A percentile compares a stretch with the other conserved stretches of the same genome.
Evolutionary conservation across 2,797 vertebrate genomes (phyloP).

Genomic region (Girardinus metallicus): DNA sequence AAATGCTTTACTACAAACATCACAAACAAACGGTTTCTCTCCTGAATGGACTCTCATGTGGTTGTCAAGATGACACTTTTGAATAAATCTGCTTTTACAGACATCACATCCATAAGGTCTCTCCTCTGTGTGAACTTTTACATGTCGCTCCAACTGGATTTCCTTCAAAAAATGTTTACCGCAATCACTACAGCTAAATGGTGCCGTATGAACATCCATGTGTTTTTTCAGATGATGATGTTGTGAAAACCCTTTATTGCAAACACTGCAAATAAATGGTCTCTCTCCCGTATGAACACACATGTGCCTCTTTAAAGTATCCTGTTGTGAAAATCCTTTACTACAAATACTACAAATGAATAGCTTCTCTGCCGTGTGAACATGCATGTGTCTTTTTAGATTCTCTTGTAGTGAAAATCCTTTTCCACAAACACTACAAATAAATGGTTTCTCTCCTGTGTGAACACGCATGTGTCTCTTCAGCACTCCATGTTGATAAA

Average conservation of each 20-base stretch:
- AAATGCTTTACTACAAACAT: neutral
- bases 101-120: neutral
- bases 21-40: neutral
- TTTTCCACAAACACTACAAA: slow-evolving; percentile 1
- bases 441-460: neutral
- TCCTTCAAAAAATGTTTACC: slow-evolving; percentile 9
- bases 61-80: neutral
- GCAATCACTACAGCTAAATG: neutral
- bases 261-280: slow-evolving; percentile 10
- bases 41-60: slow-evolving; percentile 5
- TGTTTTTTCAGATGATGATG: slow-evolving; percentile 8
- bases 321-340: slow-evolving; percentile 6
- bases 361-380: slow-evolving; percentile 3
- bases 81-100: slow-evolving; percentile 1
- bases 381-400: slow-evolving; percentile 9
- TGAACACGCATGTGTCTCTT: slow-evolving; percentile 10
- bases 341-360: slow-evolving; percentile 8
- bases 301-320: slow-evolving; percentile 12
- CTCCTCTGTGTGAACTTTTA: slow-evolving; percentile 5
- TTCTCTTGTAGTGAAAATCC: slow-evolving; percentile 9
- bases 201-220: neutral
- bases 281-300: slow-evolving; percentile 3
- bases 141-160: neutral
- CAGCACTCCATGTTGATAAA: slow-evolving; percentile 10
- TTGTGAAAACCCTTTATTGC: slow-evolving; percentile 10